Base-by-base conservation (phyloP, 2,797 vertebrate species). In the Ctenosaura bakeri region DNA sequence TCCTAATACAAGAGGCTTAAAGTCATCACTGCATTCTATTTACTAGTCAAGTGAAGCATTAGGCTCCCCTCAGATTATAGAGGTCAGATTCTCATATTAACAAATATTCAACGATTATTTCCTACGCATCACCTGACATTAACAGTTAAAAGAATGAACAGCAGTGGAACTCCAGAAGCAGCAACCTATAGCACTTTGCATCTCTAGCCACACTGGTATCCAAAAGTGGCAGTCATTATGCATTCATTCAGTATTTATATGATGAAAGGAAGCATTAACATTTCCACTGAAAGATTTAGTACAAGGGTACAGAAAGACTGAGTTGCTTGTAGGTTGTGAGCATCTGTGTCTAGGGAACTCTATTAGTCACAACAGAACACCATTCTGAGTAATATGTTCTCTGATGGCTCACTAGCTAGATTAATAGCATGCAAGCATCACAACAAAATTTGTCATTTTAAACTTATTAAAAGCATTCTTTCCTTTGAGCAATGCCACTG, bases 61-160 rank as follows among this genome's bases (percentile, higher is more conserved):
- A 89, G 92, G 92, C 93, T 83, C 84, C 91, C 4, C 59, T 13
- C 82, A 79, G 2, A 71, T 90, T 42, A 52, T 80, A 50, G 24
- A 66, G 13, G 10, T 9, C 12, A 32, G 4, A 52, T 93, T 91
- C 38, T 9, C 4, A 18, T 1, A 13, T 83, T 2, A 46, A 22
- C 42, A 42, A 77, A 46, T 22, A n/a, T 46, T 46, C 42, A 42
- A 24, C 18, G 24, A 24, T 46, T 77, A 77, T 46, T 4, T 77
- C 24, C 20, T 64, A 69, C 18, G 0, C 66, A 10, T 3, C 2
- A 12, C 64, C 56, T 14, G 56, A 66, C n/a, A 83, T 22, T 26
- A 10, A 1, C 35, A 83, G 10, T 10, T 62, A 83, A 26, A 66
- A 62, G 22, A 62, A 62, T 38, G 35, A 64, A 42, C n/a, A 64